phyloP scores from a whole-genome alignment of 1,140 invertebrate genomes.

The Melitaea cinxia region DNA sequence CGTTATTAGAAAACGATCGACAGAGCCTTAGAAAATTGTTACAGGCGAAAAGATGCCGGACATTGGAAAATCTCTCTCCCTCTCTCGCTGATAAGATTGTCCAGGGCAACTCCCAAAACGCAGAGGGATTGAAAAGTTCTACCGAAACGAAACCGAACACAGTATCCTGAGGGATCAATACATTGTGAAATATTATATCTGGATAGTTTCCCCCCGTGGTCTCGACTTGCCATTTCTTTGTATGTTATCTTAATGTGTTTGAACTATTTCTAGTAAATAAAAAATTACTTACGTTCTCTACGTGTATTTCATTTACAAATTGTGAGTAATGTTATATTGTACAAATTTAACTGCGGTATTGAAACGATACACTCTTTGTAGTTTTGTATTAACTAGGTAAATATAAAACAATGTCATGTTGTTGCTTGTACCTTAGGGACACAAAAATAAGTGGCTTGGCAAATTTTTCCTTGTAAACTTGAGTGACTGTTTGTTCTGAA shows the following conservation, averaged over 20 bases:
- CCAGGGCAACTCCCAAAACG: constrained; percentile 77
- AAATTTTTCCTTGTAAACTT: constrained; percentile 72
- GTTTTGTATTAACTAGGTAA: not conserved
- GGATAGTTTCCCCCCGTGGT: constrained; percentile 60
- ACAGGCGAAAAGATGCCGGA: constrained; percentile 72
- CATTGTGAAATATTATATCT: constrained; percentile 75
- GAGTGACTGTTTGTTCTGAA: constrained; percentile 72
- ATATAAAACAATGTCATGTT: constrained; percentile 20
- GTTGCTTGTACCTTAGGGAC: constrained; percentile 56
- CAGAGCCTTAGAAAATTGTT: constrained; percentile 69
- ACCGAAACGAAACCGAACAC: constrained; percentile 75
- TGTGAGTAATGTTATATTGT: too few relatives aligned
- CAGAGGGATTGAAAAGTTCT: constrained; percentile 77
- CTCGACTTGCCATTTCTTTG: constrained; percentile 50
- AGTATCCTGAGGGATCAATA: constrained; percentile 75
- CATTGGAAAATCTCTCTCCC: constrained; percentile 75
- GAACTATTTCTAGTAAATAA: constrained; percentile 21
- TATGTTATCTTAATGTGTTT: constrained; percentile 53
- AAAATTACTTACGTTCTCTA: not conserved
- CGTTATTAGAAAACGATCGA: constrained; percentile 59
- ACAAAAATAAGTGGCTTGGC: constrained; percentile 71
- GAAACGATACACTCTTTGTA: constrained; percentile 1
- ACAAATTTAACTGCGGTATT: not conserved
- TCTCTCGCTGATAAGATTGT: constrained; percentile 75
- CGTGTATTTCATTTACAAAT: not conserved